Evolutionary conservation across 2,797 vertebrate species (phyloP).

Genomic region (Poecilia picta): DNA sequence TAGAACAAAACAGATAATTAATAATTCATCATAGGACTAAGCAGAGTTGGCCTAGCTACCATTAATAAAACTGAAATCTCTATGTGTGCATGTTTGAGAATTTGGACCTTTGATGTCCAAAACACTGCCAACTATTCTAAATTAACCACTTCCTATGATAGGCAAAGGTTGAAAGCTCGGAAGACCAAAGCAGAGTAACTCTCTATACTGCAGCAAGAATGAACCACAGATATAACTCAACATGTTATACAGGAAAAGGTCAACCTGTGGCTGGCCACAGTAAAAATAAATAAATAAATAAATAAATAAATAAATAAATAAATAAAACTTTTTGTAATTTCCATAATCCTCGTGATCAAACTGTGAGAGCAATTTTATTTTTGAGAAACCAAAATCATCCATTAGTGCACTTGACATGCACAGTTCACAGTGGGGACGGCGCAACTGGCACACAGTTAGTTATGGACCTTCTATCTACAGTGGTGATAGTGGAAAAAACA

Average conservation of each 20-base stretch:
- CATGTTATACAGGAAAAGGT: not conserved
- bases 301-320: not conserved
- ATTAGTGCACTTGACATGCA: not conserved
- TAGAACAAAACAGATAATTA: not conserved
- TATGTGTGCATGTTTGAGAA: not conserved
- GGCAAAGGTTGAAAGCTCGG: not conserved
- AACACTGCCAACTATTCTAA: not conserved
- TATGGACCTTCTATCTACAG: not conserved
- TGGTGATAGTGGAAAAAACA: too few species aligned
- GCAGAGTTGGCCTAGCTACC: not conserved
- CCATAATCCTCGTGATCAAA: not conserved
- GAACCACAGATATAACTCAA: not conserved
- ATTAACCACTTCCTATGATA: not conserved
- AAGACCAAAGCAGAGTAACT: not conserved
- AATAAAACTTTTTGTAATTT: not conserved
- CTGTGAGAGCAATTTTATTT: not conserved
- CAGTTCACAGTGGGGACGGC: not conserved
- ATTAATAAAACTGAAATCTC: not conserved
- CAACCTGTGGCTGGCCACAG: not conserved
- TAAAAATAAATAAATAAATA: not conserved
- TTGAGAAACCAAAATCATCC: not conserved
- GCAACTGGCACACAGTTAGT: not conserved
- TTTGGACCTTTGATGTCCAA: not conserved
- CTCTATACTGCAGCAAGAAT: not conserved
- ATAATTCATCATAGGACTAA: too few species aligned